A percentile compares a stretch with the other conserved stretches of the same genome.
Evolutionary conservation across 1,140 invertebrate species (phyloP).

Genomic region (Drosophila nikananu): DNA sequence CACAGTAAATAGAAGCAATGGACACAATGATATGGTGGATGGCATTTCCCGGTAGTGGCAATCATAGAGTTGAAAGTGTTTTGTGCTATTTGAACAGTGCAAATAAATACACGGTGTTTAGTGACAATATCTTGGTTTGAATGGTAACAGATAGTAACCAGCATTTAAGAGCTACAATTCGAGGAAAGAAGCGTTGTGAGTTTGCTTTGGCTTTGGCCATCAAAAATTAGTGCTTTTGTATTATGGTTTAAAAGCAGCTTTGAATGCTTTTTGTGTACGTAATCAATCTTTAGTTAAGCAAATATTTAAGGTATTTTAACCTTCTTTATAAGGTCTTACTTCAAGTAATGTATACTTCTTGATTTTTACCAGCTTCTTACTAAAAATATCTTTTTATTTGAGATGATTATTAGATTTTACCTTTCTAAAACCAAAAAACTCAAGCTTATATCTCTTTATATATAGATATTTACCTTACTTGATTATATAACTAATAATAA

Average conservation of each 20-base stretch:
- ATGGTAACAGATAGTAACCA: not conserved
- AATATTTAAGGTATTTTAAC: not conserved
- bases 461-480: not conserved
- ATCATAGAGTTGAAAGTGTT: constrained; percentile 33
- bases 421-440: not conserved
- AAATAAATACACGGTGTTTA: constrained; percentile 10
- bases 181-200: not conserved
- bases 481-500: not conserved
- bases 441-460: too few relatives aligned
- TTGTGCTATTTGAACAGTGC: constrained; percentile 16
- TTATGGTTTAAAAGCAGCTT: not conserved
- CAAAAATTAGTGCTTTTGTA: not conserved
- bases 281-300: too few relatives aligned
- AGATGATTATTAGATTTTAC: not conserved
- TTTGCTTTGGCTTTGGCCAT: not conserved
- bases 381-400: not conserved
- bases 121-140: not conserved
- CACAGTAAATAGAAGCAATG: constrained; percentile 31
- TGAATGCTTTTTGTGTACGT: not conserved
- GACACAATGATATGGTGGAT: constrained; percentile 35
- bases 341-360: not conserved
- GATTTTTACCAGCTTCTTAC: not conserved
- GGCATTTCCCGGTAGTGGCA: not conserved
- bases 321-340: too few relatives aligned
- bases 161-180: not conserved